phyloP scores from a whole-genome alignment of 1,140 invertebrate species.

The Hycleus cichorii region DNA sequence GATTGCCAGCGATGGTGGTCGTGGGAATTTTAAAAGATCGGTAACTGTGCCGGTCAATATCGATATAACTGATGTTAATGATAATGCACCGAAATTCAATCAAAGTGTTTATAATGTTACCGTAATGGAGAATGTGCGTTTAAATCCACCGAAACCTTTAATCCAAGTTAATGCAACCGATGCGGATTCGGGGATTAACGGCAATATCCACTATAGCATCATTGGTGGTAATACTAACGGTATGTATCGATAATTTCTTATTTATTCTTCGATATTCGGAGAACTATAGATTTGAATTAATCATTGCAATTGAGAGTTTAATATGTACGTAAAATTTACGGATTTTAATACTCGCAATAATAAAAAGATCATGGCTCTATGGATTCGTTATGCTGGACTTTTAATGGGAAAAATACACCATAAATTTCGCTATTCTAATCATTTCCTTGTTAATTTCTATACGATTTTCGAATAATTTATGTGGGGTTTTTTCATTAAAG shows the following conservation, averaged over 20 bases:
- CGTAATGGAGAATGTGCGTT: conserved; percentile 73
- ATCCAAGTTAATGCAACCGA: conserved; percentile 72
- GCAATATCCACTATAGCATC: conserved; percentile 67
- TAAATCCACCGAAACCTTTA: conserved; percentile 69
- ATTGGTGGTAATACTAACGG: conserved; percentile 58
- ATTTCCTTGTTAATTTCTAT: too few species aligned
- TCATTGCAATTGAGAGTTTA: too few species aligned
- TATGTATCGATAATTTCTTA: conserved; percentile 15
- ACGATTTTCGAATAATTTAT: too few species aligned
- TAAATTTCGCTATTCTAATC: too few species aligned
- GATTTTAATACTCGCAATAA: too few species aligned
- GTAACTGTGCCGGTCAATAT: conserved; percentile 71
- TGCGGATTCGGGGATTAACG: conserved; percentile 68
- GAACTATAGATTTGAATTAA: background rate
- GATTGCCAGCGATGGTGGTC: conserved; percentile 71
- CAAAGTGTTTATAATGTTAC: conserved; percentile 66
- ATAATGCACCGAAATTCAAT: conserved; percentile 72
- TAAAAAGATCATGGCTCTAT: too few species aligned
- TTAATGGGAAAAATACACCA: too few species aligned
- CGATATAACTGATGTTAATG: conserved; percentile 75
- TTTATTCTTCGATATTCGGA: background rate
- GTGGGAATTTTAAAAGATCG: conserved; percentile 55
- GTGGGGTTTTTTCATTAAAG: too few species aligned
- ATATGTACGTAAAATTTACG: too few species aligned
- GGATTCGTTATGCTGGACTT: too few species aligned